Evolutionary conservation across 1,140 invertebrate genomes (phyloP).

Genomic region (Hirudo medicinalis): DNA sequence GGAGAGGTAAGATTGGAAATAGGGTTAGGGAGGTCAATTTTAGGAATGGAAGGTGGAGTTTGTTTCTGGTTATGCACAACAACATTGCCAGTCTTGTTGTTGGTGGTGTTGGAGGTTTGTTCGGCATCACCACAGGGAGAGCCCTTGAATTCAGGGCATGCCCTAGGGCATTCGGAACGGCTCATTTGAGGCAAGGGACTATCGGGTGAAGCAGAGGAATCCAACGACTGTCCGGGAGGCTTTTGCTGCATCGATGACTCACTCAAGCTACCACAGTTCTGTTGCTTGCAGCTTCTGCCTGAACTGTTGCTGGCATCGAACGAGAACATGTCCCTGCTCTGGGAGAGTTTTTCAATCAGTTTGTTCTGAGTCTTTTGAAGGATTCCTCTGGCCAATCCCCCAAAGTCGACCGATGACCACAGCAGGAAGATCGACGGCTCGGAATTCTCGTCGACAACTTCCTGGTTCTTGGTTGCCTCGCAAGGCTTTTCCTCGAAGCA

Average conservation of each 20-base stretch:
- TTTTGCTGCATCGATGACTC: not conserved
- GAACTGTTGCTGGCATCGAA: not conserved
- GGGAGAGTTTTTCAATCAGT: conserved; percentile 12
- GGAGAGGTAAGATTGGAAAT: not conserved
- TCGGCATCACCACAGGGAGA: not conserved
- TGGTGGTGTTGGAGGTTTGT: not conserved
- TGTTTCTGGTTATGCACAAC: not conserved
- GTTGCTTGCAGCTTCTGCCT: not conserved
- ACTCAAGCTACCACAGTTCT: not conserved
- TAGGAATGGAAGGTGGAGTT: not conserved
- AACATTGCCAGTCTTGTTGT: not conserved
- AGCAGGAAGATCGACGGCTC: not conserved
- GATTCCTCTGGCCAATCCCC: not conserved
- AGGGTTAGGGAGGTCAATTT: not conserved
- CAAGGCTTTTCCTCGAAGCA: not conserved
- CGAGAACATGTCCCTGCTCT: conserved; percentile 2
- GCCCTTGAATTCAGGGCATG: not conserved
- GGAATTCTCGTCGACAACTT: not conserved
- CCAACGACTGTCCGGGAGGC: not conserved
- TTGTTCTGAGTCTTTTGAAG: conserved; percentile 16
- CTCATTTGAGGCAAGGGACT: not conserved
- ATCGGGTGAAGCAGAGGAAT: not conserved
- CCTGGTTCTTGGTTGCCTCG: not conserved
- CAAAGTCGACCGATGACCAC: conserved; percentile 1
- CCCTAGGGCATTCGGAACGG: not conserved